A percentile compares a stretch with the other conserved stretches of the same genome.
These are phyloP conservation scores for Drosophila tani DNA, from an alignment of 1,140 invertebrate genomes.

Conservation along the genomic window DNA sequence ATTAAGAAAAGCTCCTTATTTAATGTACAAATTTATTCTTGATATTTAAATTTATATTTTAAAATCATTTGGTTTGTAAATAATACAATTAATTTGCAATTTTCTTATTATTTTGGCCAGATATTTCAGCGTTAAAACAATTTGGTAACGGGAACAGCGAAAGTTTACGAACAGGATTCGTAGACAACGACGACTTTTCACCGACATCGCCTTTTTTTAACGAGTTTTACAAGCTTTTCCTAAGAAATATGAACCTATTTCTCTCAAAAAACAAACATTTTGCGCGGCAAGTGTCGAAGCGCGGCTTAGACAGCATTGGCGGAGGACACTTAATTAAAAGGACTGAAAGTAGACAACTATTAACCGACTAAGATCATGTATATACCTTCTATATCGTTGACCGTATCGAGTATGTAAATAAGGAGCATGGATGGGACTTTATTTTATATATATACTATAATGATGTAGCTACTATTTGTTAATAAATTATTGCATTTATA, in stretches of 20 bases:
- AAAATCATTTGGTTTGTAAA: slow-evolving; percentile 14
- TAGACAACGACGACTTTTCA: slow-evolving; percentile 41
- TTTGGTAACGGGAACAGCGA: slow-evolving; percentile 46
- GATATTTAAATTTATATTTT: background rate
- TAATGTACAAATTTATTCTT: background rate
- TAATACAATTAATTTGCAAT: slow-evolving; percentile 14
- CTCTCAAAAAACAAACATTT: slow-evolving; percentile 37
- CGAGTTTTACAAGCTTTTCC: slow-evolving; percentile 52
- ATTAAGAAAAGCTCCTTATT: background rate
- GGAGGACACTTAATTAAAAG: slow-evolving; percentile 70
- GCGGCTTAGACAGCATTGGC: slow-evolving; percentile 69
- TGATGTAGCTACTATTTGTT: slow-evolving; percentile 36
- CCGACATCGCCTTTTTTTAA: slow-evolving; percentile 35
- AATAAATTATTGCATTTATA: slow-evolving; percentile 58
- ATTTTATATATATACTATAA: slow-evolving; percentile 46
- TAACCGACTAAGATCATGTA: slow-evolving; percentile 27
- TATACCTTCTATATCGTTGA: slow-evolving; percentile 18
- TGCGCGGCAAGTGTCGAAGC: slow-evolving; percentile 42
- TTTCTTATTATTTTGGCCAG: slow-evolving; percentile 59
- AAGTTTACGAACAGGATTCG: slow-evolving; percentile 26
- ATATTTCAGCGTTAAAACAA: slow-evolving; percentile 53
- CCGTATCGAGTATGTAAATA: slow-evolving; percentile 36
- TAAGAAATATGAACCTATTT: slow-evolving; percentile 35
- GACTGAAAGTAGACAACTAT: slow-evolving; percentile 34
- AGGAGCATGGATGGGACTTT: slow-evolving; percentile 23